A percentile compares a stretch with the other conserved stretches of the same genome.
phyloP scores from a whole-genome alignment of 2,888 invertebrate species.

The Chaitophorus viminalis region DNA sequence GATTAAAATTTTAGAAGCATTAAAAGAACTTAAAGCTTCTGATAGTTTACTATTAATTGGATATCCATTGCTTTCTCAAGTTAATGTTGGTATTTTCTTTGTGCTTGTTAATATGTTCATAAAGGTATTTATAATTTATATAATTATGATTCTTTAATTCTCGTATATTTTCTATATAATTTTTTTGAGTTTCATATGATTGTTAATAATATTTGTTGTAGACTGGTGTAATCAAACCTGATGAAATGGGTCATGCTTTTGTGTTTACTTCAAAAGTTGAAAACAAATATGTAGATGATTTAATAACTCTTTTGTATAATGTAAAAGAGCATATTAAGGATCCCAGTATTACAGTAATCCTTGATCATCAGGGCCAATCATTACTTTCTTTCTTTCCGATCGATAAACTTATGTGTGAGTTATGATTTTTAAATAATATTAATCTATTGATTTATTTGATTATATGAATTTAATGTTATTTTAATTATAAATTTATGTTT shows the following conservation, averaged over 20 bases:
- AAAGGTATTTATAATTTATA: conserved; percentile 65
- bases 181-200: not conserved
- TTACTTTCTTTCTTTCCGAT: conserved; percentile 52
- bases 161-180: not conserved
- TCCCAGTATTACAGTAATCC: conserved; percentile 38
- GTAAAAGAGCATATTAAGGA: conserved; percentile 52
- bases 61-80: conserved; percentile 74
- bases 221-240: conserved; percentile 48
- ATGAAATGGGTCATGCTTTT: conserved; percentile 56
- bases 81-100: conserved; percentile 74
- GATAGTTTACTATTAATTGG: conserved; percentile 66
- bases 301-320: conserved; percentile 24
- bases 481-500: conserved; percentile 27
- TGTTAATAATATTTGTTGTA: conserved; percentile 5
- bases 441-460: too few species aligned
- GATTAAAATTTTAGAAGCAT: conserved; percentile 22
- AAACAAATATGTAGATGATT: not conserved
- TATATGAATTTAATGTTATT: not conserved
- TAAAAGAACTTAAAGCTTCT: conserved; percentile 46
- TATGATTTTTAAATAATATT: not conserved
- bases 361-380: conserved; percentile 49
- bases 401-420: conserved; percentile 47
- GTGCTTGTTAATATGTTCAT: conserved; percentile 71
- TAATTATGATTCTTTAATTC: not conserved
- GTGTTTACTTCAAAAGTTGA: conserved; percentile 39